Base-by-base conservation (phyloP, 2,797 vertebrate species). In the Enteromius anoplus region DNA sequence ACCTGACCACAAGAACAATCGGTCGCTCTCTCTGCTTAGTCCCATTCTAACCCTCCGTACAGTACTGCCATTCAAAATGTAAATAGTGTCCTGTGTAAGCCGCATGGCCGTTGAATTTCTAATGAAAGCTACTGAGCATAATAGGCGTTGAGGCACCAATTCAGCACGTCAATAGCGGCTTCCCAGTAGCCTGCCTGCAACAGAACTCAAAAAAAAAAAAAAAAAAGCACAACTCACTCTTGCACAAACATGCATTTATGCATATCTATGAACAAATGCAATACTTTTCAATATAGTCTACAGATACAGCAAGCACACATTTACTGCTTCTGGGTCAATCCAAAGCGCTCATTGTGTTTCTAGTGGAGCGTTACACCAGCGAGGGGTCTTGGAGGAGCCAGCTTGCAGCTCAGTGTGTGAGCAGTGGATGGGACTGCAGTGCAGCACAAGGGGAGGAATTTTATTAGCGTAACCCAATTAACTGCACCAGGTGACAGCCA, bases 81-180 rank as follows among this genome's bases (percentile, higher is more conserved):
- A 71, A 73, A 79, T 53, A 47, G 65, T 51, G 11, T 75, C 15
- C 75, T 85, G 88, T 83, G 90, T 91, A 91, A 92, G 91, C 89
- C 78, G 15, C 90, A 81, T 83, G 40, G 79, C 86, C 85, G 84
- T 75, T 84, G 65, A 71, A 86, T 49, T 76, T 86, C 37, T 80
- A 84, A 85, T 75, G 89, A 84, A 62, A 81, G 71, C 71, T 79
- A 45, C 71, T 5, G 75, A 84, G 66, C 40, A 80, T 76, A 91
- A 91, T 88, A 93, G 91, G 93, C 93, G 89, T 95, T 93, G 93
- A 94, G 93, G 92, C 93, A 95, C 93, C 93, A 76, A 94, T 93
- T 94, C 92, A 93, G 62, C 17, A 49, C 88, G 89, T 93, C 92
- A 94, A 95, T 93, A 87, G 90, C 55, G 86, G 91, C 91, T 94